Evolutionary conservation across 2,888 invertebrate species (phyloP).

Genomic region (Cantharis rufa): DNA sequence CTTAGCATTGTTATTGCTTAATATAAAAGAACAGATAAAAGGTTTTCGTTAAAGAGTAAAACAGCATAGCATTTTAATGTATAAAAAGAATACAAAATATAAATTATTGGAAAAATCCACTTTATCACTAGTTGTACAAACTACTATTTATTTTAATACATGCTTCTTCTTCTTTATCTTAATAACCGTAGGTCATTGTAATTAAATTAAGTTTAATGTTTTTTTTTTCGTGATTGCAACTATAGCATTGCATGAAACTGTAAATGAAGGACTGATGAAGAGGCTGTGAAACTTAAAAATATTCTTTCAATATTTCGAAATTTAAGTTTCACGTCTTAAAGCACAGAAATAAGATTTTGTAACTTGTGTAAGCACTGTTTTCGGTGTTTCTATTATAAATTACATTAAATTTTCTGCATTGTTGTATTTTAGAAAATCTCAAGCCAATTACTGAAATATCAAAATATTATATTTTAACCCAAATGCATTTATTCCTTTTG

Average conservation of each 20-base stretch:
- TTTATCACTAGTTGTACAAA: too few relatives aligned
- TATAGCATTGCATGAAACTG: background rate
- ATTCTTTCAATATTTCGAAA: background rate
- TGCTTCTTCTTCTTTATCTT: too few relatives aligned
- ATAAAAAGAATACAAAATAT: too few relatives aligned
- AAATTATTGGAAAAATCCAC: too few relatives aligned
- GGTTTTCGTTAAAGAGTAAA: background rate
- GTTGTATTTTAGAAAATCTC: background rate
- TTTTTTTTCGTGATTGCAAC: background rate
- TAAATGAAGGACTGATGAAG: too few relatives aligned
- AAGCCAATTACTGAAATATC: background rate
- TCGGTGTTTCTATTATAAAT: background rate
- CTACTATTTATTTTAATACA: too few relatives aligned
- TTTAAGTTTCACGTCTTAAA: background rate
- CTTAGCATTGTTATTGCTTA: background rate
- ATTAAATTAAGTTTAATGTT: too few relatives aligned
- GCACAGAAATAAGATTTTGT: background rate
- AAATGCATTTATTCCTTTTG: constrained; percentile 13
- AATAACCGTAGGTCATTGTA: too few relatives aligned
- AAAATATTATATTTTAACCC: constrained; percentile 5
- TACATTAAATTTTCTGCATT: background rate
- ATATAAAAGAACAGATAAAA: background rate
- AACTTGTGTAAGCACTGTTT: background rate
- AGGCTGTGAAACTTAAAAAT: background rate
- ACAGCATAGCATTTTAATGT: too few relatives aligned